phyloP scores from a whole-genome alignment of 2,888 invertebrate species.

The Nephrotoma guestfalica region DNA sequence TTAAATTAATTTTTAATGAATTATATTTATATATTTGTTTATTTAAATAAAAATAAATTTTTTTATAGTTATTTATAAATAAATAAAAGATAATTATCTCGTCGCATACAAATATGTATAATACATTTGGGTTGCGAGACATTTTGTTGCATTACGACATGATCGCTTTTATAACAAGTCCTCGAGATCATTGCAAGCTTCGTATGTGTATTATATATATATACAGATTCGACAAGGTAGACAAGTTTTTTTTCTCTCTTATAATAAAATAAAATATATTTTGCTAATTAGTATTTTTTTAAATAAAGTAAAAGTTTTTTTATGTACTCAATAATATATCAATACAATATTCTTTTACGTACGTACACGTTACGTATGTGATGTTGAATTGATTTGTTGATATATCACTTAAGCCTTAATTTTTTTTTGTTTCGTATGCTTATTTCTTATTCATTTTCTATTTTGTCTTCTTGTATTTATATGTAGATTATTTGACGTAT shows the following conservation, averaged over 20 bases:
- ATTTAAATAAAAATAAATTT: not conserved
- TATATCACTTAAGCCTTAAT: not conserved
- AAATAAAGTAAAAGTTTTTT: not conserved
- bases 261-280: not conserved
- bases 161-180: not conserved
- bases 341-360: not conserved
- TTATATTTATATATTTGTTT: not conserved
- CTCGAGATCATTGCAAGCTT: not conserved
- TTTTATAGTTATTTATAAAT: not conserved
- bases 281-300: not conserved
- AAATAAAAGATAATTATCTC: not conserved
- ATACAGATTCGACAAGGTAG: not conserved
- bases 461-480: not conserved
- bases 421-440: not conserved
- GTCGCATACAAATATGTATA: not conserved
- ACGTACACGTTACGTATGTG: not conserved
- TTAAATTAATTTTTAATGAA: not conserved
- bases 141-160: not conserved
- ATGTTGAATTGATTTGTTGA: not conserved
- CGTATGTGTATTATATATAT: not conserved
- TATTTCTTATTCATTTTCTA: not conserved
- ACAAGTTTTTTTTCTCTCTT: not conserved
- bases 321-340: not conserved
- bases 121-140: not conserved
- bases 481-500: not conserved